Conservation (phyloP, 1,140 invertebrate genomes). For the Drosophila watanabei region DNA sequence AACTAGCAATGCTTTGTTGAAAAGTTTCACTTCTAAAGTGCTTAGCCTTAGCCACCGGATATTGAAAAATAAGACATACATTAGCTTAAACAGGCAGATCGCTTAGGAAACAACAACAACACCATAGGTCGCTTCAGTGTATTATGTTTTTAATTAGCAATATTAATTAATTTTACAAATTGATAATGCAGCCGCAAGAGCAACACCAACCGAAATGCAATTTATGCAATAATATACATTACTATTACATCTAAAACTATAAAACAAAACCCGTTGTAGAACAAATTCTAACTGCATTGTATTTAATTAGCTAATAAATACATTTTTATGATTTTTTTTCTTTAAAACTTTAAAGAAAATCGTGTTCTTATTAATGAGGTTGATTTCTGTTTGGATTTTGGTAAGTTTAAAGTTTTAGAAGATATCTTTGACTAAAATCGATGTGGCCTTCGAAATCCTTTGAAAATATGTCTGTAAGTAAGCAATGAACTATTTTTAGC, state of each 20-base stretch:
- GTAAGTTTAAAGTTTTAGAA: neutral
- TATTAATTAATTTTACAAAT: conserved; percentile 35
- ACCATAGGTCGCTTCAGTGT: conserved; percentile 29
- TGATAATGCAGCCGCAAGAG: conserved; percentile 33
- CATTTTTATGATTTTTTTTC: conserved; percentile 71
- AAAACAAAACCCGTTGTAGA: conserved; percentile 59
- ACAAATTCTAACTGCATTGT: conserved; percentile 72
- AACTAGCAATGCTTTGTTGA: conserved; percentile 76
- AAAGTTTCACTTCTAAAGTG: conserved; percentile 73
- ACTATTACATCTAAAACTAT: conserved; percentile 41
- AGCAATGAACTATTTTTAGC: no score
- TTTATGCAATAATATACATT: conserved; percentile 58
- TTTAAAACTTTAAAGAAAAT: conserved; percentile 30
- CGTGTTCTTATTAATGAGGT: neutral
- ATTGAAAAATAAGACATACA: conserved; percentile 34
- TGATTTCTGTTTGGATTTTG: neutral
- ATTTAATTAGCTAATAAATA: conserved; percentile 73
- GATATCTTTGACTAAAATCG: neutral
- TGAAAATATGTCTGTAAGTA: neutral
- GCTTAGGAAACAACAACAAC: conserved; percentile 10
- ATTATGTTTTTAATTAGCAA: conserved; percentile 52
- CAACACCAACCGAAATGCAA: conserved; percentile 58
- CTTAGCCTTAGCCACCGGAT: conserved; percentile 50
- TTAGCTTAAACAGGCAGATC: conserved; percentile 31
- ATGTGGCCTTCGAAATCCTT: neutral